These are phyloP conservation scores for Anolis apletophallus DNA, from an alignment of 2,797 vertebrate species.

Conservation along the genomic window DNA sequence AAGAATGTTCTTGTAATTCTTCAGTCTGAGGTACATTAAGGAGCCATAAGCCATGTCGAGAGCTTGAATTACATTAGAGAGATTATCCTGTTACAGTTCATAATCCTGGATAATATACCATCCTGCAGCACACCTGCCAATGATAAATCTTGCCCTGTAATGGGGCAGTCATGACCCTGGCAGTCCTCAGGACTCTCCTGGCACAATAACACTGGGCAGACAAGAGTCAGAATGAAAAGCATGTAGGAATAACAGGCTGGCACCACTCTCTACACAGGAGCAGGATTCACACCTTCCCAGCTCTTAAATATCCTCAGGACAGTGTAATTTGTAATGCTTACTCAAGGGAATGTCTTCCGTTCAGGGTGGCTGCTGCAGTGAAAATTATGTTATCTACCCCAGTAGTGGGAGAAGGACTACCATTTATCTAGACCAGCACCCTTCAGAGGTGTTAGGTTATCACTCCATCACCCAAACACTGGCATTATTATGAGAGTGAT, in stretches of 20 bases:
- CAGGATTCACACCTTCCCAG: conserved; percentile 7
- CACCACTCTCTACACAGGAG: conserved; percentile 7
- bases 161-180: conserved; percentile 79
- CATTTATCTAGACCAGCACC: not conserved
- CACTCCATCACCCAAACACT: not conserved
- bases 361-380: conserved; percentile 7
- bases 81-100: conserved; percentile 98
- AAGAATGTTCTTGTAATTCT: conserved; percentile 87
- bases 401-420: not conserved
- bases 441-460: not conserved
- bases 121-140: conserved; percentile 82
- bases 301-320: accelerated
- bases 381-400: conserved; percentile 25
- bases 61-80: conserved; percentile 97
- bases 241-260: conserved; percentile 45
- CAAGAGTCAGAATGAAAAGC: conserved; percentile 53
- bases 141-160: conserved; percentile 82
- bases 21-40: conserved; percentile 98
- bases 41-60: conserved; percentile 96
- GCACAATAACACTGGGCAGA: conserved; percentile 52
- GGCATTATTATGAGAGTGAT: not conserved
- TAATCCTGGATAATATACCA: conserved; percentile 90
- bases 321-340: not conserved
- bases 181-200: conserved; percentile 58
- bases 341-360: conserved; percentile 3